These are phyloP conservation scores for Stenurella melanura DNA, from an alignment of 2,888 invertebrate species.

Conservation along the genomic window DNA sequence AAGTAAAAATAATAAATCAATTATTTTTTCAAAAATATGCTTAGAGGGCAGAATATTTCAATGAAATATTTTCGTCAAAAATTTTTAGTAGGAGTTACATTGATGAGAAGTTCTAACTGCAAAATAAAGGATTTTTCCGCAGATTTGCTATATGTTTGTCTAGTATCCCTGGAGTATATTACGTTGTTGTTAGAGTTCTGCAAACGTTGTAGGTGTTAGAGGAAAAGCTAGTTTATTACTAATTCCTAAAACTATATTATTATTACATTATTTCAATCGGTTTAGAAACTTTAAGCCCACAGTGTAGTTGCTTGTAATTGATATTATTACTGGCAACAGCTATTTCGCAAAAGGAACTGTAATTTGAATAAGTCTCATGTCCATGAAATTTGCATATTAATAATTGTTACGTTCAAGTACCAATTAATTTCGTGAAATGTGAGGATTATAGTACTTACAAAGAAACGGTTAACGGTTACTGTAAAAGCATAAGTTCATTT, in stretches of 20 bases:
- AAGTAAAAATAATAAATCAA: too few relatives aligned
- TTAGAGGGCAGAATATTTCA: too few relatives aligned
- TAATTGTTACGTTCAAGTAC: background rate
- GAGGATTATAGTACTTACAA: background rate
- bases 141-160: too few relatives aligned
- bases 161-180: too few relatives aligned
- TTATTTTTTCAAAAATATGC: too few relatives aligned
- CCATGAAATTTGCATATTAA: background rate
- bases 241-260: background rate
- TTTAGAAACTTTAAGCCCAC: background rate
- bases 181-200: too few relatives aligned
- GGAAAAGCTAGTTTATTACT: too few relatives aligned
- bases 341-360: background rate
- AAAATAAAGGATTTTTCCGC: too few relatives aligned
- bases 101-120: too few relatives aligned
- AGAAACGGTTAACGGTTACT: background rate
- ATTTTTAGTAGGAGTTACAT: too few relatives aligned
- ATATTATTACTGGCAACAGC: background rate
- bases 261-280: background rate
- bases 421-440: background rate
- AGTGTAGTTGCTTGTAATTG: background rate
- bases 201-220: too few relatives aligned
- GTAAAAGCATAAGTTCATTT: background rate
- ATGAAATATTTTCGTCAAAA: too few relatives aligned
- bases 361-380: background rate